Evolutionary conservation across 1,140 invertebrate genomes (phyloP).

Genomic region (Bilobella aurantiaca): DNA sequence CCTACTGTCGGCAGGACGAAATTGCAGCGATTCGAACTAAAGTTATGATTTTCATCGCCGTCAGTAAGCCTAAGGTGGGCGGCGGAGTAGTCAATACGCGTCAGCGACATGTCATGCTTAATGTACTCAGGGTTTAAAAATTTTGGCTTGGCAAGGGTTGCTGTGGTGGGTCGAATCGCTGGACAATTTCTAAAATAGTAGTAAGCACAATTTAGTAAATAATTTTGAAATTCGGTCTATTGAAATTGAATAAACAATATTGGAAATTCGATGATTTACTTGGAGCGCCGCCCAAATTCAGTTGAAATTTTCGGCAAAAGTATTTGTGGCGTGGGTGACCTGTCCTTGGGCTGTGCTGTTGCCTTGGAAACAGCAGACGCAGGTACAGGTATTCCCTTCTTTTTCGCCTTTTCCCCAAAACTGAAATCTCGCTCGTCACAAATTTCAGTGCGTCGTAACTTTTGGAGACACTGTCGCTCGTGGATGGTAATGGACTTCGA

Average conservation of each 20-base stretch:
- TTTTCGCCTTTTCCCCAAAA: too few relatives aligned
- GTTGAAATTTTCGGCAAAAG: constrained; percentile 7
- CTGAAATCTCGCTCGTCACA: too few relatives aligned
- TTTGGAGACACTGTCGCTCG: constrained; percentile 64
- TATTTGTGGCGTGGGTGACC: not conserved
- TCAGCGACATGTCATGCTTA: constrained; percentile 33
- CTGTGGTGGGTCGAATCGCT: constrained; percentile 23
- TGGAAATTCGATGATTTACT: too few relatives aligned
- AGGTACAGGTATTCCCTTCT: not conserved
- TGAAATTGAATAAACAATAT: constrained; percentile 6
- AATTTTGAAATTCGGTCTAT: not conserved
- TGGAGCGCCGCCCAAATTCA: too few relatives aligned
- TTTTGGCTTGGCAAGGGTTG: constrained; percentile 27
- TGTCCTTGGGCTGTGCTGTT: not conserved
- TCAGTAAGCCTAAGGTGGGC: not conserved
- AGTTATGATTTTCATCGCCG: not conserved
- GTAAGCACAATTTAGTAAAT: too few relatives aligned
- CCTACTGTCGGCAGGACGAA: not conserved
- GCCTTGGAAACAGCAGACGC: not conserved
- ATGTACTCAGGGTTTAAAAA: constrained; percentile 32
- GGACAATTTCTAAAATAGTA: not conserved
- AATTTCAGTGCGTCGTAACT: constrained; percentile 51
- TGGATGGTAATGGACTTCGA: constrained; percentile 60
- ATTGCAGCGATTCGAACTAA: not conserved
- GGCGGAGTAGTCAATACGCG: constrained; percentile 25